These are phyloP conservation scores for Brachionus manjavacas DNA, from an alignment of 1,140 invertebrate genomes.

Conservation along the genomic window DNA sequence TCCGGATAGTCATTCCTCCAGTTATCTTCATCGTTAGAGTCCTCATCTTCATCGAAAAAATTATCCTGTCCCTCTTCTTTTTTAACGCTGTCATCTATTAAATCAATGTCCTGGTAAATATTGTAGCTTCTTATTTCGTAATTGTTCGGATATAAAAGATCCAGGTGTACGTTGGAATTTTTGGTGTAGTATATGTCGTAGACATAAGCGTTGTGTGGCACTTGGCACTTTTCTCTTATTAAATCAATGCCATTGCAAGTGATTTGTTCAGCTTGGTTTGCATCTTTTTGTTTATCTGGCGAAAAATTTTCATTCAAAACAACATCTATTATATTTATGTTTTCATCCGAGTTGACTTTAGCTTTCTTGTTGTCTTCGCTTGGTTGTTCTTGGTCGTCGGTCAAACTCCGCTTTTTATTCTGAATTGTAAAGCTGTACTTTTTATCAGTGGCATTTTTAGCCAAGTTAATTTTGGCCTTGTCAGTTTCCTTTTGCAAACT, in stretches of 20 bases:
- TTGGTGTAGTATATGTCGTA: slow-evolving; percentile 41
- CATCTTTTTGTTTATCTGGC: neutral
- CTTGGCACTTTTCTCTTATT: slow-evolving; percentile 27
- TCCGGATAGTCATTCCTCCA: slow-evolving; percentile 42
- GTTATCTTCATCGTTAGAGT: slow-evolving; percentile 33
- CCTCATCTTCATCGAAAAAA: slow-evolving; percentile 35
- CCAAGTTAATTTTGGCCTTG: neutral
- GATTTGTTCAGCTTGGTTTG: neutral
- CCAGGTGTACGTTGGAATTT: slow-evolving; percentile 5
- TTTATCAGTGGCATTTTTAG: neutral
- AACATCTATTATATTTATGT: slow-evolving; percentile 24
- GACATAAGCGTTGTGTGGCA: neutral
- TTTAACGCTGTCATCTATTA: neutral
- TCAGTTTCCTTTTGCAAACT: neutral
- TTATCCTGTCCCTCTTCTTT: neutral
- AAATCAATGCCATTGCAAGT: slow-evolving; percentile 11
- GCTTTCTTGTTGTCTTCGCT: neutral
- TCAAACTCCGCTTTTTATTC: neutral
- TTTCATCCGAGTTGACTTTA: neutral
- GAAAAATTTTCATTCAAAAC: neutral
- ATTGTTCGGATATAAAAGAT: slow-evolving; percentile 25
- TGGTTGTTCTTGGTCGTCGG: neutral
- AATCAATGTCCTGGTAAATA: slow-evolving; percentile 12
- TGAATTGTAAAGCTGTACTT: neutral
- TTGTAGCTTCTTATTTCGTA: slow-evolving; percentile 34